Conservation (phyloP, 2,113 vertebrate genomes). For the Ariopsis seemanni region DNA sequence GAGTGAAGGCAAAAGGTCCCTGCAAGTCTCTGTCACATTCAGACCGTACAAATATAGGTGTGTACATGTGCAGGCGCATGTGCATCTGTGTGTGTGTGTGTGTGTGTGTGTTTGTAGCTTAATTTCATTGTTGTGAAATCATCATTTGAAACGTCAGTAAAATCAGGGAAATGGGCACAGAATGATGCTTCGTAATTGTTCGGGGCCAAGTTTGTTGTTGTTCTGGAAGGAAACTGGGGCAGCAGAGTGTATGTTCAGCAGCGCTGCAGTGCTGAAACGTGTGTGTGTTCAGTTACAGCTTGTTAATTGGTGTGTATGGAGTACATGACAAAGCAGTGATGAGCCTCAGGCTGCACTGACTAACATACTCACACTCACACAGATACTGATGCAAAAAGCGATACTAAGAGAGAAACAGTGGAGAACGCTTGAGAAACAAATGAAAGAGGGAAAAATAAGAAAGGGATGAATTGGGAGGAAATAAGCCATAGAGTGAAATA, state of each 20-base stretch:
- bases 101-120: not conserved
- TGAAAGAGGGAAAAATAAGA: not conserved
- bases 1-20: not conserved
- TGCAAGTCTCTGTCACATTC: not conserved
- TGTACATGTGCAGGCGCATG: not conserved
- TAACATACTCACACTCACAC: conserved; percentile 13
- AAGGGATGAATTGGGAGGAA: too few relatives aligned
- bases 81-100: not conserved
- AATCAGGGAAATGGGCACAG: conserved; percentile 12
- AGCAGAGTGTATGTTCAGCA: conserved; percentile 10
- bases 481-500: too few relatives aligned
- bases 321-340: conserved; percentile 80
- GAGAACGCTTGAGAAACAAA: not conserved
- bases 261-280: not conserved
- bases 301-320: conserved; percentile 82
- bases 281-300: conserved; percentile 41
- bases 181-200: conserved; percentile 28
- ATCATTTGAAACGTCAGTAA: conserved; percentile 15
- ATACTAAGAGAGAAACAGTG: not conserved
- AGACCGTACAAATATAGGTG: not conserved
- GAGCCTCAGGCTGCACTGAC: conserved; percentile 81
- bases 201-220: not conserved
- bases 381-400: not conserved
- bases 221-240: conserved; percentile 1
- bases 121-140: not conserved